Conservation (phyloP, 2,113 vertebrate species). For the Tragelaphus strepsiceros region DNA sequence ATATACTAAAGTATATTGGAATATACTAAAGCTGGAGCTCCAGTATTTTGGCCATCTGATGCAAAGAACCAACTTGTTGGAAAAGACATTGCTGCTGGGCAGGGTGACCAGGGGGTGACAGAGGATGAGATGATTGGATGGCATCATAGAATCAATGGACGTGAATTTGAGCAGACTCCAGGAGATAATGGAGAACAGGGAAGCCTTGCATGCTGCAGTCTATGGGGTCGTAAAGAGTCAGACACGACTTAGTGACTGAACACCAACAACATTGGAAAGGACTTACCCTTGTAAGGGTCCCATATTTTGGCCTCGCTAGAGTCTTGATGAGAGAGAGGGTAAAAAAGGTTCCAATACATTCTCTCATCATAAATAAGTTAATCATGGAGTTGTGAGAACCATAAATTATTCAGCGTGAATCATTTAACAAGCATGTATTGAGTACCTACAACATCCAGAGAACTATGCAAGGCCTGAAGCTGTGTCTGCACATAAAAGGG, state of each 20-base stretch:
- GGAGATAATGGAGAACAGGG: background rate
- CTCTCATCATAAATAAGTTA: background rate
- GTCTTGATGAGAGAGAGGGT: background rate
- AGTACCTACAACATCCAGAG: background rate
- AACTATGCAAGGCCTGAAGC: background rate
- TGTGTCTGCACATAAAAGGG: background rate
- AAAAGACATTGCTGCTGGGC: background rate
- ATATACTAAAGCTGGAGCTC: background rate
- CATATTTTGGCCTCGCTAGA: background rate
- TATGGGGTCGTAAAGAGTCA: background rate
- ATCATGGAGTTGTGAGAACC: background rate
- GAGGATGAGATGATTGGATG: background rate
- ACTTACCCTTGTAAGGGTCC: background rate
- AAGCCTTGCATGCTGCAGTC: background rate
- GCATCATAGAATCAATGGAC: background rate
- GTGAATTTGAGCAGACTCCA: background rate
- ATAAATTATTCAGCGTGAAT: background rate
- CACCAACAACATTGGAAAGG: background rate
- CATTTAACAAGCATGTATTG: background rate
- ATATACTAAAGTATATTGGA: background rate
- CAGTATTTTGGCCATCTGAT: background rate
- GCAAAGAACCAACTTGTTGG: background rate
- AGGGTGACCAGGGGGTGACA: background rate
- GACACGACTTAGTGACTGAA: background rate
- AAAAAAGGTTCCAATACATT: background rate